Base-by-base conservation (phyloP, 2,797 vertebrate genomes). In the Cyclopterus lumpus region DNA sequence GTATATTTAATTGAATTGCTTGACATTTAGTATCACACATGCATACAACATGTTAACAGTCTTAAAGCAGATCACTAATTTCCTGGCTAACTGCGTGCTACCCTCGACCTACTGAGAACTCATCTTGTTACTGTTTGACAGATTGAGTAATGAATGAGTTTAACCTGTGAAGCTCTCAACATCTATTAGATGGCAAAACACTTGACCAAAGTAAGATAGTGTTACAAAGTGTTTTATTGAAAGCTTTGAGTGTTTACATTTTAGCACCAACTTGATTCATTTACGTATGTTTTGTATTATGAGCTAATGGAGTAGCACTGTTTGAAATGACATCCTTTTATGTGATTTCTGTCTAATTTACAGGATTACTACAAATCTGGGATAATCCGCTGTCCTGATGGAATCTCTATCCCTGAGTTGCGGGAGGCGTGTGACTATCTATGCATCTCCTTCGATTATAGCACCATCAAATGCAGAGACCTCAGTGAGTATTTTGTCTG, bases 281-380 rank as follows among this genome's bases (percentile, higher is more conserved):
- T 34, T 1, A 42, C 58, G 1, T 59, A 38, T 32, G 24, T 55
- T 73, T 71, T 22, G 32, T 59, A 8, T 67, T 71, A 26, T 60
- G 46, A 61, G n/a, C 58, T 67, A 51, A 61, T 68, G 44, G 15
- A 72, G 75, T 58, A 48, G 28, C 8, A 40, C 28, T 40, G n/a
- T 82, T 84, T 75, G 22, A 84, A 81, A 73, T 78, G 1, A 40
- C 59, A 59, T 51, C 54, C 69, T 66, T 79, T 40, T 81, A 65
- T 82, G 61, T 64, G 30, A 71, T 84, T 80, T 87, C 2, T 89
- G 73, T 89, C 48, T 93, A 72, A 92, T 93, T 93, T 87, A 67
- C 91, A 99, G 98, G 98, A 99, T 96, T 99, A 99, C 91, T 99
- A 99, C 93, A 99, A 99, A 94, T 97, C 97, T 77, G 98, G 98